A percentile compares a stretch with the other conserved stretches of the same genome.
Conservation (phyloP, 2,797 vertebrate genomes). For the Peromyscus melanophrys region DNA sequence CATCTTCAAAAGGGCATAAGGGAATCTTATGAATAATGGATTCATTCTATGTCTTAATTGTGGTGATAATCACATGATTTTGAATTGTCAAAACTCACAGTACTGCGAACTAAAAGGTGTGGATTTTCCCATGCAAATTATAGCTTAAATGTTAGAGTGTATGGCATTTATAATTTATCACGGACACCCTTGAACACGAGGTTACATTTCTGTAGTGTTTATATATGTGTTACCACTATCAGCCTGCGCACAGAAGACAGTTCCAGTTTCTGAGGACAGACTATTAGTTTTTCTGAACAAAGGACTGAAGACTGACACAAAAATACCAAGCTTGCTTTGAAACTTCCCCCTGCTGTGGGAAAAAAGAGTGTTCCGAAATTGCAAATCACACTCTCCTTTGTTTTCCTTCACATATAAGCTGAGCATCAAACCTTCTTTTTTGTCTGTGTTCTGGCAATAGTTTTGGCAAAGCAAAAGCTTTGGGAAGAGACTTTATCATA, state of each 20-base stretch:
- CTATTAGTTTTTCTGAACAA: constrained; percentile 63
- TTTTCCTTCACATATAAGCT: constrained; percentile 31
- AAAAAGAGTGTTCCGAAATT: not conserved
- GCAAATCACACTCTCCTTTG: not conserved
- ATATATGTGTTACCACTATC: not conserved
- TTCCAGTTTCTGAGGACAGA: constrained; percentile 10
- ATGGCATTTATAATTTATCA: not conserved
- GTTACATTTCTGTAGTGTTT: not conserved
- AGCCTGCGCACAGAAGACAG: not conserved
- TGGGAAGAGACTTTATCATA: not conserved
- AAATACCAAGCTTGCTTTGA: constrained; percentile 1
- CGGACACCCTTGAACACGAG: not conserved
- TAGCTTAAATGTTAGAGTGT: not conserved
- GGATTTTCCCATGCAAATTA: not conserved
- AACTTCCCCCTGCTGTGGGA: not conserved
- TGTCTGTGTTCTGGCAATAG: constrained; percentile 48
- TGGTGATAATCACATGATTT: not conserved
- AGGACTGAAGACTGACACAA: constrained; percentile 56
- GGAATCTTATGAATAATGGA: not conserved
- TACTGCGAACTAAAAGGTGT: not conserved
- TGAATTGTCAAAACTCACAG: constrained; percentile 8
- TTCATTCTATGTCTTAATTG: not conserved
- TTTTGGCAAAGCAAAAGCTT: not conserved
- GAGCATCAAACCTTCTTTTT: constrained; percentile 29
- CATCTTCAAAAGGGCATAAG: not conserved